A percentile compares a stretch with the other conserved stretches of the same genome.
These are phyloP conservation scores for Clavelina lepadiformis DNA, from an alignment of 23 tunicate species.

Conservation along the genomic window DNA sequence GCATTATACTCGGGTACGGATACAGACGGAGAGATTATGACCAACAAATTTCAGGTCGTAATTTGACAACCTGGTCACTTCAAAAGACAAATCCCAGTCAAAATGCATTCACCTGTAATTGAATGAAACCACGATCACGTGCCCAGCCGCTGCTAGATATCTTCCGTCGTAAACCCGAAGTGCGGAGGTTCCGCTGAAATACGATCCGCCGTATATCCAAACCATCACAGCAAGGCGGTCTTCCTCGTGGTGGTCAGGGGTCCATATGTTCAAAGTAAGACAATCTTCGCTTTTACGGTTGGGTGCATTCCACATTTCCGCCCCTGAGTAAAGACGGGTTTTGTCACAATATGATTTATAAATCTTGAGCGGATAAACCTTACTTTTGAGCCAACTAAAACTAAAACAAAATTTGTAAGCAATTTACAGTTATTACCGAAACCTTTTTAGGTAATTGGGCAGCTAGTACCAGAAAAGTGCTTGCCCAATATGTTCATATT, in stretches of 20 bases:
- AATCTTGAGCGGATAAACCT: too few species aligned
- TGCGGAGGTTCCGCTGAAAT: slow-evolving; percentile 51
- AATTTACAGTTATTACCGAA: too few species aligned
- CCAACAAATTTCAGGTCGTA: too few species aligned
- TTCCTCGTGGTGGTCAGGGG: not conserved
- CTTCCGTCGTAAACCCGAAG: slow-evolving; percentile 64
- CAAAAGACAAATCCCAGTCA: not conserved
- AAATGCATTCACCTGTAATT: slow-evolving; percentile 45
- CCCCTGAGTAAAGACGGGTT: slow-evolving; percentile 16
- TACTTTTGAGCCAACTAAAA: too few species aligned
- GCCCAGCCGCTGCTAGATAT: slow-evolving; percentile 50
- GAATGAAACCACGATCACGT: slow-evolving; percentile 67
- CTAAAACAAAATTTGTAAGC: too few species aligned
- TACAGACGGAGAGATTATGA: too few species aligned
- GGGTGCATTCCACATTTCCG: slow-evolving; percentile 71
- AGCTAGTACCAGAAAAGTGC: too few species aligned
- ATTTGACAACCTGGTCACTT: too few species aligned
- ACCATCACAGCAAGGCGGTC: slow-evolving; percentile 50
- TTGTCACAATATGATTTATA: too few species aligned
- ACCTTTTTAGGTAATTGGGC: too few species aligned
- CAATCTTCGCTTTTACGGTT: slow-evolving; percentile 54
- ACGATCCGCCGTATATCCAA: slow-evolving; percentile 89
- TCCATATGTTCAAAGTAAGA: slow-evolving; percentile 50
- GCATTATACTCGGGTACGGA: too few species aligned
- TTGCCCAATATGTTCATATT: too few species aligned